Conservation (phyloP, 2,888 invertebrate genomes). For the Drosophila quinaria region DNA sequence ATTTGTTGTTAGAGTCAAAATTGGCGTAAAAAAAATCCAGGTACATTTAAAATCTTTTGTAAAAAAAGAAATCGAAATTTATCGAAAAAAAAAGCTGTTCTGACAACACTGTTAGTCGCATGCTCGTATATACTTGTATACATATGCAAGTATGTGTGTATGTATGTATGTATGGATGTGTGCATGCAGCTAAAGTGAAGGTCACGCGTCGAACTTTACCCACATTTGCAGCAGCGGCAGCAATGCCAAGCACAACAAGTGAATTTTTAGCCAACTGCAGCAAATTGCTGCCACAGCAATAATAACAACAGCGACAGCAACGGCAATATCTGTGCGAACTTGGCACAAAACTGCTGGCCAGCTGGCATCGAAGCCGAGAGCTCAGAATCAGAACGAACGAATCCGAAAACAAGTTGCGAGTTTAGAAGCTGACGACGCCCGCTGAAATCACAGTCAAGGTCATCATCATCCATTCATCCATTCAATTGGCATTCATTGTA, state of each 20-base stretch:
- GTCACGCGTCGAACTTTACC: conserved; percentile 82
- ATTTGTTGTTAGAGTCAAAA: too few species aligned
- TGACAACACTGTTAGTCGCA: neutral
- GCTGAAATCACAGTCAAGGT: conserved; percentile 78
- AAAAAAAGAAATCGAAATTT: neutral
- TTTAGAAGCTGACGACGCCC: conserved; percentile 22
- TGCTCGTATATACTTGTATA: neutral
- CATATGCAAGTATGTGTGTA: neutral
- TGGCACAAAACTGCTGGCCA: conserved; percentile 66
- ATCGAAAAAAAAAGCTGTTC: neutral
- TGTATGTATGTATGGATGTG: conserved; percentile 26
- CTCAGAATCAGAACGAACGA: conserved; percentile 57
- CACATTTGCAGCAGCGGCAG: conserved; percentile 64
- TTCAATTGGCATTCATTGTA: conserved; percentile 22
- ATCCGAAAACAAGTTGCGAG: conserved; percentile 48
- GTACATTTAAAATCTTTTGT: too few species aligned
- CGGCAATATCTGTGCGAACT: conserved; percentile 55
- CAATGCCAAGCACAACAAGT: conserved; percentile 57
- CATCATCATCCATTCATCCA: conserved; percentile 20
- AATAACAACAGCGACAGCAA: conserved; percentile 22
- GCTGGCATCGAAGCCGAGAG: conserved; percentile 22
- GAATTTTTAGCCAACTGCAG: conserved; percentile 66
- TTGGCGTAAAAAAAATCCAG: too few species aligned
- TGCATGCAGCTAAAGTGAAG: conserved; percentile 72
- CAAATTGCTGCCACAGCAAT: conserved; percentile 49